A percentile compares a stretch with the other conserved stretches of the same genome.
phyloP scores from a whole-genome alignment of 2,113 vertebrate genomes.

The Petroica traversi region DNA sequence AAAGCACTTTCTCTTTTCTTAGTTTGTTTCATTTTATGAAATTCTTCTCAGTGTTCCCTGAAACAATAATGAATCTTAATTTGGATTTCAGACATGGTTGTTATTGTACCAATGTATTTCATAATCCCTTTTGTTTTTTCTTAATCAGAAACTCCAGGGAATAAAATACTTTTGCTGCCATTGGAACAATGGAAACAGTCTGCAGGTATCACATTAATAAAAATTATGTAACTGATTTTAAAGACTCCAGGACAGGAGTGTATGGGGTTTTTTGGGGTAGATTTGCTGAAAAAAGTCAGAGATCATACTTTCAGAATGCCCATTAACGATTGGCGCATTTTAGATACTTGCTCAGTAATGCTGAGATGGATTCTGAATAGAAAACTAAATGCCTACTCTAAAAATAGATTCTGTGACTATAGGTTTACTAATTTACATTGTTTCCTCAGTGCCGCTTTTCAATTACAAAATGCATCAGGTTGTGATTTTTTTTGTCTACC shows the following conservation, averaged over 20 bases:
- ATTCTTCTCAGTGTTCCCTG: neutral
- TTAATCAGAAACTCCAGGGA: neutral
- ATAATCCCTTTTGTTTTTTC: neutral
- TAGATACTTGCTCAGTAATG: neutral
- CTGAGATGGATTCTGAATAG: neutral
- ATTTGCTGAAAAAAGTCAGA: neutral
- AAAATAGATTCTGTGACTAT: neutral
- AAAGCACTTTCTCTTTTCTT: neutral
- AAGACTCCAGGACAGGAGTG: neutral
- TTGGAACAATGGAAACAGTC: neutral
- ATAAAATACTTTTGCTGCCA: neutral
- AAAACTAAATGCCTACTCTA: neutral
- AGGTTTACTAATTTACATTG: neutral
- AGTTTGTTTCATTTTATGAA: neutral
- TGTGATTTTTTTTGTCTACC: neutral
- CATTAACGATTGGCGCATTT: neutral
- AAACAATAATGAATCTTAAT: neutral
- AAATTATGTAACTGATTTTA: neutral
- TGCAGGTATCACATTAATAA: neutral
- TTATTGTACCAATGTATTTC: neutral
- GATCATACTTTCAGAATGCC: neutral
- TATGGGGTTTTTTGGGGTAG: rapidly evolving
- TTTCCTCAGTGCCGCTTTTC: neutral
- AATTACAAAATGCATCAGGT: neutral
- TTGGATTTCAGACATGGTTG: neutral